Evolutionary conservation across 2,888 invertebrate species (phyloP).

Genomic region (Magallana nippona): DNA sequence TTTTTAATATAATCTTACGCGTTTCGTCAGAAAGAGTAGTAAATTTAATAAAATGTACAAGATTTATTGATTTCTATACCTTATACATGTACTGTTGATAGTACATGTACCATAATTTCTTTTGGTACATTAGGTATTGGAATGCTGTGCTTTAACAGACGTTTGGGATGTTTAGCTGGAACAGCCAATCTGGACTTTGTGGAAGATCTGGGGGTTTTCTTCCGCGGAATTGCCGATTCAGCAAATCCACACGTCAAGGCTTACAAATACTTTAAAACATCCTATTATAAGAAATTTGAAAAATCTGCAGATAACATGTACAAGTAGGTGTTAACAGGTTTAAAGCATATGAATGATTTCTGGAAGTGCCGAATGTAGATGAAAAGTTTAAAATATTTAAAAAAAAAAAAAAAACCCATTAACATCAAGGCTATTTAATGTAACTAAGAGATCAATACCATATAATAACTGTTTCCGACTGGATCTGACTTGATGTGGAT

Average conservation of each 20-base stretch:
- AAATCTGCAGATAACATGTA: conserved; percentile 24
- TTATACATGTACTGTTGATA: no score
- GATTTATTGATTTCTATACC: no score
- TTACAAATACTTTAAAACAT: conserved; percentile 51
- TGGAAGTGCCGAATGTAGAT: no score
- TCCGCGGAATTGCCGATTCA: conserved; percentile 12
- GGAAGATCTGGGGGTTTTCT: conserved; percentile 32
- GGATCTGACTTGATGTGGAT: not conserved
- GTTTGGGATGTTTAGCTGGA: conserved; percentile 53
- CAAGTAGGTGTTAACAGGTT: not conserved
- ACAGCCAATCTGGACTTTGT: conserved; percentile 42
- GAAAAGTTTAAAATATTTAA: no score
- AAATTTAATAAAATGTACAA: no score
- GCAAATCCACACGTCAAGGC: conserved; percentile 21
- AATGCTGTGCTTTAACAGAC: conserved; percentile 57
- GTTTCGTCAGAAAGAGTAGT: no score
- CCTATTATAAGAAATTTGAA: conserved; percentile 44
- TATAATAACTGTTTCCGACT: not conserved
- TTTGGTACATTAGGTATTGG: conserved; percentile 51
- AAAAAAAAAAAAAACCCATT: no score
- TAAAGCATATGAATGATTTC: no score
- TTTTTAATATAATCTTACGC: no score
- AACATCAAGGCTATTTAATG: no score
- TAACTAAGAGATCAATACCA: no score
- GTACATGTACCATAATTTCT: no score